These are phyloP conservation scores for Lochmaea capreae DNA, from an alignment of 2,888 invertebrate species.

Conservation along the genomic window DNA sequence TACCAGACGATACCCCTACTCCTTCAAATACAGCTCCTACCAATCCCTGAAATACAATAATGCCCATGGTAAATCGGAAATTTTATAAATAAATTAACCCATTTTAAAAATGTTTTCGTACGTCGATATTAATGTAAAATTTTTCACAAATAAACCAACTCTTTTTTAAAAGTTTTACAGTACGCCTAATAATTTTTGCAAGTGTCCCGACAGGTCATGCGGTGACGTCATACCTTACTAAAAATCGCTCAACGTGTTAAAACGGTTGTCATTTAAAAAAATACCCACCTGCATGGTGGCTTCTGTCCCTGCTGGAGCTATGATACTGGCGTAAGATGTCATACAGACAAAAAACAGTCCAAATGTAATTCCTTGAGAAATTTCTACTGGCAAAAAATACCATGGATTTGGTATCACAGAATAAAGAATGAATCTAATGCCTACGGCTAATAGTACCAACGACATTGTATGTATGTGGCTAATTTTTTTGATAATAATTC, in stretches of 20 bases:
- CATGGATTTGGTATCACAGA: conserved; percentile 84
- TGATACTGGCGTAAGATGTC: conserved; percentile 87
- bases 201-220: too few relatives aligned
- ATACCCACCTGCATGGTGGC: conserved; percentile 82
- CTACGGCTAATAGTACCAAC: conserved; percentile 82
- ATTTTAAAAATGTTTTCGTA: too few relatives aligned
- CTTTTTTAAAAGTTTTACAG: too few relatives aligned
- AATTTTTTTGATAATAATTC: conserved; percentile 79
- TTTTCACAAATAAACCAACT: too few relatives aligned
- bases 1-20: conserved; percentile 83
- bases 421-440: conserved; percentile 84
- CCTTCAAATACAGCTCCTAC: conserved; percentile 91
- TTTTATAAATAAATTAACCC: not conserved
- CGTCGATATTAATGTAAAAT: too few relatives aligned
- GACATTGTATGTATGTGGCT: conserved; percentile 89
- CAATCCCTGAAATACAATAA: conserved; percentile 74
- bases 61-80: not conserved
- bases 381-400: conserved; percentile 86
- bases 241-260: too few relatives aligned
- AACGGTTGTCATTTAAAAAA: not conserved
- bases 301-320: conserved; percentile 86
- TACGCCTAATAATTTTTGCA: too few relatives aligned
- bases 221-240: too few relatives aligned
- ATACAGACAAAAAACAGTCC: conserved; percentile 90
- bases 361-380: conserved; percentile 88